These are phyloP conservation scores for Palythoa grandis DNA, from an alignment of 92 coral and sea anemone genomes.

Conservation along the genomic window DNA sequence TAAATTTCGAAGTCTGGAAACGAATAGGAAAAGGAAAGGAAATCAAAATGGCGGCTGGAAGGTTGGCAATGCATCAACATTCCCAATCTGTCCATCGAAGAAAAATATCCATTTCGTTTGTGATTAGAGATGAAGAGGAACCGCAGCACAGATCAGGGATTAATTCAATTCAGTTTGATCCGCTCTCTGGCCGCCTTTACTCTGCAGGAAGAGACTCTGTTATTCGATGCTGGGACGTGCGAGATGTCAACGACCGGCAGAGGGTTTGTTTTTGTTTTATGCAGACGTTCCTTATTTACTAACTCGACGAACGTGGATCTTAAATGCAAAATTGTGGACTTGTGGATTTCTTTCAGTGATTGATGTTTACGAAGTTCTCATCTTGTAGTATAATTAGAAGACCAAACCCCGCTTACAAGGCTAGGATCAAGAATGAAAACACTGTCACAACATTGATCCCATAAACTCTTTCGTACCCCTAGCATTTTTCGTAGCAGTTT, in stretches of 20 bases:
- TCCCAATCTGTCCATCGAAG: conserved; percentile 69
- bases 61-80: conserved; percentile 70
- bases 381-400: too few species aligned
- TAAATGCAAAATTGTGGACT: too few species aligned
- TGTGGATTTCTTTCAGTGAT: too few species aligned
- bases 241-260: conserved; percentile 39
- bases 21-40: not conserved
- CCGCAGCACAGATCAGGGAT: conserved; percentile 90
- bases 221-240: conserved; percentile 91
- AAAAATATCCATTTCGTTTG: conserved; percentile 92
- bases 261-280: conserved; percentile 38
- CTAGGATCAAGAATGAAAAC: too few species aligned
- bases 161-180: conserved; percentile 85
- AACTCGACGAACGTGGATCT: too few species aligned
- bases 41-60: conserved; percentile 95
- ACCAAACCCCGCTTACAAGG: too few species aligned
- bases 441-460: too few species aligned
- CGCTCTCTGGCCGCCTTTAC: conserved; percentile 68
- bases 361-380: too few species aligned
- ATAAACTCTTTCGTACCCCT: too few species aligned
- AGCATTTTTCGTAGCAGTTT: too few species aligned
- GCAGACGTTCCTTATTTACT: too few species aligned
- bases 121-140: conserved; percentile 91
- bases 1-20: not conserved
- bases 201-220: conserved; percentile 97